Conservation (phyloP, 2,113 vertebrate species). For the Lagopus muta region DNA sequence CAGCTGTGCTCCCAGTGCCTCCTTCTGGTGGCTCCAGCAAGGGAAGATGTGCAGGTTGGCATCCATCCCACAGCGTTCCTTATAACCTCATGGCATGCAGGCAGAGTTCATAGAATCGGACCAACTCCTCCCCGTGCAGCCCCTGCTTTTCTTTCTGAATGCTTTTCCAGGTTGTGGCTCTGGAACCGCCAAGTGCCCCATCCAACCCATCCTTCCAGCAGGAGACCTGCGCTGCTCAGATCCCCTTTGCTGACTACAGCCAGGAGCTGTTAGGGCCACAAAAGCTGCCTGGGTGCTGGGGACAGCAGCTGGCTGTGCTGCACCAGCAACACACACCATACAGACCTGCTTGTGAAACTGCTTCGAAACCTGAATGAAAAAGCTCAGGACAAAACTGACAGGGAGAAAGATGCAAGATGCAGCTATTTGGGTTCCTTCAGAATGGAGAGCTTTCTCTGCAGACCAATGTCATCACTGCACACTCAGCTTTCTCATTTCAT, state of each 20-base stretch:
- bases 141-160: accelerated
- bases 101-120: not conserved
- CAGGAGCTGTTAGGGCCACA: not conserved
- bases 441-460: not conserved
- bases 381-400: not conserved
- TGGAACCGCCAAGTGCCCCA: accelerated
- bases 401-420: not conserved
- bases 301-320: not conserved
- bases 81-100: accelerated
- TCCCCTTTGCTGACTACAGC: accelerated
- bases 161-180: not conserved
- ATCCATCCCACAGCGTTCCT: not conserved
- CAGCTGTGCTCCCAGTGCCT: too few relatives aligned
- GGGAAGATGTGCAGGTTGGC: accelerated
- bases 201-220: accelerated
- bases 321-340: not conserved
- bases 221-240: not conserved
- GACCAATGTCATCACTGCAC: not conserved
- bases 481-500: not conserved
- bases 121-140: accelerated
- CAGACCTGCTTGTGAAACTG: not conserved
- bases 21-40: not conserved
- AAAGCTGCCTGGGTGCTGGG: not conserved
- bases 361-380: too few relatives aligned
- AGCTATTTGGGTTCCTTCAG: not conserved